phyloP scores from a whole-genome alignment of 2,888 invertebrate species.

The Ochropacha duplaris region DNA sequence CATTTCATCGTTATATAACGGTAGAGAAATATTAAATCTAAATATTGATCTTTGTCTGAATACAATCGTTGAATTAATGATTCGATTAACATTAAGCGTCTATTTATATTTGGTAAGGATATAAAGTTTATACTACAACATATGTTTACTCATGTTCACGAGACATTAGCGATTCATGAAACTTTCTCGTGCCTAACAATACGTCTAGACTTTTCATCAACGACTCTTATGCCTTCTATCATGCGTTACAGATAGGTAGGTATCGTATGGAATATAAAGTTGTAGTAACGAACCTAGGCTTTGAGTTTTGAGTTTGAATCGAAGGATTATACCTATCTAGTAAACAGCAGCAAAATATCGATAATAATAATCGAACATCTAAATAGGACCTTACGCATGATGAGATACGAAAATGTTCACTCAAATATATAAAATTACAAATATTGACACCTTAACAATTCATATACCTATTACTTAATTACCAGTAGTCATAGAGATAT shows the following conservation, averaged over 20 bases:
- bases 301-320: no score
- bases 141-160: not conserved
- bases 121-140: not conserved
- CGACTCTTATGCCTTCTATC: not conserved
- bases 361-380: no score
- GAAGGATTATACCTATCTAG: no score
- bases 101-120: not conserved
- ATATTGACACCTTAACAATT: no score
- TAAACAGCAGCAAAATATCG: no score
- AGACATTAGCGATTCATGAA: not conserved
- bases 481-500: no score
- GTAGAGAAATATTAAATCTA: not conserved
- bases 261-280: conserved; percentile 2
- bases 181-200: conserved; percentile 30
- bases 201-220: conserved; percentile 64
- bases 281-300: not conserved
- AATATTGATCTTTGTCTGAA: not conserved
- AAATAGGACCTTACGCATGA: no score
- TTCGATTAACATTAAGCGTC: not conserved
- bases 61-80: not conserved
- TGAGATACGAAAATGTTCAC: no score
- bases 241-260: conserved; percentile 4
- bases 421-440: no score
- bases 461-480: no score
- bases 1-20: not conserved